These are phyloP conservation scores for Phasia obesa DNA, from an alignment of 2,888 invertebrate species.

Conservation along the genomic window DNA sequence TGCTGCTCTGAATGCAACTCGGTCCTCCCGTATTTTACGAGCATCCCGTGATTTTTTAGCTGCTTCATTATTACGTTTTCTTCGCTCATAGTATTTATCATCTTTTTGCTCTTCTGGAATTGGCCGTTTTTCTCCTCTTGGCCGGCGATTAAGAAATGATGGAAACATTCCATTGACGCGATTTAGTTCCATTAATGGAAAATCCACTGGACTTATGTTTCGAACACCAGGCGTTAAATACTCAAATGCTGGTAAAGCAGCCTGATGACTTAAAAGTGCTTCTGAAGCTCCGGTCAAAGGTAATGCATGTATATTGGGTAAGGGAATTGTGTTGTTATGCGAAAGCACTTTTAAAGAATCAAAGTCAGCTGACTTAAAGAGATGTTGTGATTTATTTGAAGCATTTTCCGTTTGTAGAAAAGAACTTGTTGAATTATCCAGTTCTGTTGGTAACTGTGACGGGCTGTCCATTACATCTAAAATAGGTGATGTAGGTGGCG, in stretches of 20 bases:
- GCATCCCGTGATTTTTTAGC: constrained; percentile 96
- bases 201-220: constrained; percentile 73
- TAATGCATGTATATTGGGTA: constrained; percentile 69
- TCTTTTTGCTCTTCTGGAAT: constrained; percentile 95
- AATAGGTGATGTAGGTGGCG: constrained; percentile 76
- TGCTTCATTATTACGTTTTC: constrained; percentile 94
- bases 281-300: constrained; percentile 64
- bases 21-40: constrained; percentile 92
- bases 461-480: constrained; percentile 78
- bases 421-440: constrained; percentile 40
- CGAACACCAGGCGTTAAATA: constrained; percentile 77
- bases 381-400: constrained; percentile 69
- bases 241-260: constrained; percentile 77
- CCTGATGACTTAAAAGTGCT: constrained; percentile 20
- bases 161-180: constrained; percentile 76
- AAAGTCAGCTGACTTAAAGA: constrained; percentile 41
- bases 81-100: constrained; percentile 93
- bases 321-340: constrained; percentile 1
- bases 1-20: constrained; percentile 93
- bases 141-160: constrained; percentile 83
- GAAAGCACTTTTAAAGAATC: constrained; percentile 48
- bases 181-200: constrained; percentile 79
- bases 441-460: constrained; percentile 49
- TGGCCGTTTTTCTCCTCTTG: constrained; percentile 92
- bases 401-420: constrained; percentile 52